Evolutionary conservation across 2,888 invertebrate species (phyloP).

Genomic region (Mellilla xanthometata): DNA sequence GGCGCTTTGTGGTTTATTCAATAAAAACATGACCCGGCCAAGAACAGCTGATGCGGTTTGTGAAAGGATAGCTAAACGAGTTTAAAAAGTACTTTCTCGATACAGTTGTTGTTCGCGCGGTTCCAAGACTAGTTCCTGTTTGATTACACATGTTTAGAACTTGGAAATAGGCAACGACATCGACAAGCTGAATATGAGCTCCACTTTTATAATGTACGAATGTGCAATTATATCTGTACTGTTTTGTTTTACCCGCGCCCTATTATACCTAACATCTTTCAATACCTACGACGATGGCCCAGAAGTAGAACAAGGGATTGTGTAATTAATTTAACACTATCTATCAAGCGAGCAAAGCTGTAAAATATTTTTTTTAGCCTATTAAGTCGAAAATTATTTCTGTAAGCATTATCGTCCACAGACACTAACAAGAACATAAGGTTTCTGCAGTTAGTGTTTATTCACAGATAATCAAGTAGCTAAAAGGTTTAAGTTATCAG

Average conservation of each 20-base stretch:
- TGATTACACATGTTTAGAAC: constrained; percentile 1
- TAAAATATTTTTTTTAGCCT: too few relatives aligned
- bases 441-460: too few relatives aligned
- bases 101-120: constrained; percentile 5
- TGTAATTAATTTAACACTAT: too few relatives aligned
- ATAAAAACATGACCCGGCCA: constrained; percentile 25
- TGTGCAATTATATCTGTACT: too few relatives aligned
- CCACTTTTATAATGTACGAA: neutral
- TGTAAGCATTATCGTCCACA: constrained; percentile 57
- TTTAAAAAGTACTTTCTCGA: constrained; percentile 17
- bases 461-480: too few relatives aligned
- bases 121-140: constrained; percentile 7
- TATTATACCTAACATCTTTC: too few relatives aligned
- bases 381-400: constrained; percentile 53
- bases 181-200: neutral
- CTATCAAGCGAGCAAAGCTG: too few relatives aligned
- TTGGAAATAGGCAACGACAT: constrained; percentile 1
- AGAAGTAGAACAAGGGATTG: constrained; percentile 26
- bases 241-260: too few relatives aligned
- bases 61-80: constrained; percentile 13
- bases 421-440: constrained; percentile 59
- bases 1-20: constrained; percentile 28
- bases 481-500: too few relatives aligned
- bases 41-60: constrained; percentile 29
- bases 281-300: too few relatives aligned